Evolutionary conservation across 2,797 vertebrate species (phyloP).

Genomic region (Sebastes hubbsi): DNA sequence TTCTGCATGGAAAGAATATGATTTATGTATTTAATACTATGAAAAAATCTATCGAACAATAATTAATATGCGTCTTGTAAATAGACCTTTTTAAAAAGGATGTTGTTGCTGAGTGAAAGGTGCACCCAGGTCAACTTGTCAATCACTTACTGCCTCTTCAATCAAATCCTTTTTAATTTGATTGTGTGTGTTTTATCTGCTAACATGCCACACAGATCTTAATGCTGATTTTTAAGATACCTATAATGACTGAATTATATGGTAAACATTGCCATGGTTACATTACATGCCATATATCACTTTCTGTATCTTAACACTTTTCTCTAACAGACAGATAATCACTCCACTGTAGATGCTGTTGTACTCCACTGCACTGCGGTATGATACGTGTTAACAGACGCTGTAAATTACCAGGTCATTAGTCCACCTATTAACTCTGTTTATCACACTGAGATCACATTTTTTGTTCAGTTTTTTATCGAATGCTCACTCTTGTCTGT

Average conservation of each 20-base stretch:
- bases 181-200: conserved; percentile 9
- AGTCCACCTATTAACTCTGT: conserved; percentile 12
- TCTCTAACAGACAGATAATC: conserved; percentile 39
- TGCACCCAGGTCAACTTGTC: conserved; percentile 15
- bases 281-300: conserved; percentile 3
- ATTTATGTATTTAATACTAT: conserved; percentile 51
- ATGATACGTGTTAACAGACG: conserved; percentile 3
- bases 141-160: conserved; percentile 39
- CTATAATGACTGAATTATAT: conserved; percentile 7
- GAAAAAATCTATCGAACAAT: conserved; percentile 29
- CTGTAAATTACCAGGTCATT: conserved; percentile 15
- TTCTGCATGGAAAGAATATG: conserved; percentile 55
- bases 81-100: conserved; percentile 43
- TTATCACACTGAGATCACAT: not conserved
- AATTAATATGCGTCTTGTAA: conserved; percentile 50
- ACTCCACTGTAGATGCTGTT: conserved; percentile 13
- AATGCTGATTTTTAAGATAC: conserved; percentile 34
- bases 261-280: conserved; percentile 16
- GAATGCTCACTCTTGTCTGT: conserved; percentile 37
- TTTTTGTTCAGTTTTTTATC: conserved; percentile 15
- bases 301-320: not conserved
- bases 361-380: conserved; percentile 6
- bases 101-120: conserved; percentile 26
- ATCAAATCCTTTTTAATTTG: conserved; percentile 5
- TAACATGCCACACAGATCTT: not conserved